Base-by-base conservation (phyloP, 2,113 vertebrate species). In the Struthidea cinerea region DNA sequence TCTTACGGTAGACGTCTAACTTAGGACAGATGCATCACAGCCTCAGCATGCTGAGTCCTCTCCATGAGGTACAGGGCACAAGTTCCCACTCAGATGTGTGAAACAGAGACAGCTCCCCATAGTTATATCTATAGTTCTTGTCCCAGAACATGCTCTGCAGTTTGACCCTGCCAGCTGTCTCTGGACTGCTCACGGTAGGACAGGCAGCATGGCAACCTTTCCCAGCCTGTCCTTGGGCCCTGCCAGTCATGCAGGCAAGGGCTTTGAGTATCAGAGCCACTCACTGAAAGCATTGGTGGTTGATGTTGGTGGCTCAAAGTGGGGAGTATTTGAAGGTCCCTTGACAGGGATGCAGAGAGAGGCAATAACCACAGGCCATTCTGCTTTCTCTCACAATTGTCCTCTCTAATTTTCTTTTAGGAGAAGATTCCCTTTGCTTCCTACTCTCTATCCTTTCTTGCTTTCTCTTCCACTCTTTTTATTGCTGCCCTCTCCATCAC, bases 171-270 rank as follows among this genome's bases (percentile, higher is more conserved):
- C 15, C 81, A 60, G 4, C 10, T 33, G 7, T 21, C 41, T 73
- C 71, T 53, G 28, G 24, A 26, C 9, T 1, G 0, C 17, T 63
- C 6, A 1, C 8, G 28, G 81, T 28, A 69, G 7, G 4, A 16
- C 30, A 56, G 23, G 27, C 4, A 42, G 16, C 2, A 2, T 18
- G 39, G 47, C 7, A 84, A n/a, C 6, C 16, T 64, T 71, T 46
- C 56, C 70, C 57, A 88, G 18, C 15, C 59, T 41, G 17, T 26
- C 28, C 26, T 37, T 55, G 24, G 33, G 8, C 12, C n/a, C 77
- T 3, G 0, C 9, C 44, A 16, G 33, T 32, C 6, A 0, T 23
- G 7, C 44, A 26, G 28, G 2, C 5, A 24, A 22, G 41, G 22
- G 16, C 14, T 30, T 20, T 42, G 26, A 17, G 6, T 32, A 13